Conservation (phyloP, 1,140 invertebrate genomes). For the Sesamia nonagrioides region DNA sequence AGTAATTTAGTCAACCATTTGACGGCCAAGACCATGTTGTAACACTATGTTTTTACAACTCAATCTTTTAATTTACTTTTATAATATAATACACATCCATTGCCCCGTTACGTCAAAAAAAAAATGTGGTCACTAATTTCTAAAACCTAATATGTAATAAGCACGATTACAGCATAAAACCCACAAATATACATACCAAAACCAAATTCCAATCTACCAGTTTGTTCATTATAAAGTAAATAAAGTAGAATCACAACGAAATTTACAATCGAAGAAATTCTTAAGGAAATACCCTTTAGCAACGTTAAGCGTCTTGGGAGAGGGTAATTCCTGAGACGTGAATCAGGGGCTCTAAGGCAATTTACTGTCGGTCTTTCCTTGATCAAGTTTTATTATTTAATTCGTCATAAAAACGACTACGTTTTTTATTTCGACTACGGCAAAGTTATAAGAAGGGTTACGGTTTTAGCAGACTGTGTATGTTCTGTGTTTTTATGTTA, state of each 20-base stretch:
- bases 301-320: not conserved
- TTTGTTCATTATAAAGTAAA: not conserved
- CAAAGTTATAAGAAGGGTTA: too few species aligned
- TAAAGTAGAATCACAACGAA: not conserved
- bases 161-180: not conserved
- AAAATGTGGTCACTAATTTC: not conserved
- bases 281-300: not conserved
- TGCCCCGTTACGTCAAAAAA: not conserved
- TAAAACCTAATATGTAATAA: too few species aligned
- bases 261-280: not conserved
- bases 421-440: too few species aligned
- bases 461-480: too few species aligned
- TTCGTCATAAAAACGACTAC: not conserved
- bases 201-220: too few species aligned
- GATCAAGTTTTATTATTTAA: not conserved
- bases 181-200: too few species aligned
- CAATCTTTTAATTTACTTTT: too few species aligned
- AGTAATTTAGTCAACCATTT: not conserved
- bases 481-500: too few species aligned
- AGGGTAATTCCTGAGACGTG: slow-evolving; percentile 1
- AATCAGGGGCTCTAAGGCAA: not conserved
- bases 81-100: too few species aligned
- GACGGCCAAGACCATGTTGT: not conserved
- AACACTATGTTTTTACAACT: not conserved
- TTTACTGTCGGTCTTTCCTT: not conserved